Percentiles rank a stretch among this genome's conserved stretches.
phyloP scores from a whole-genome alignment of 2,888 invertebrate species.

The Sturmia bella region DNA sequence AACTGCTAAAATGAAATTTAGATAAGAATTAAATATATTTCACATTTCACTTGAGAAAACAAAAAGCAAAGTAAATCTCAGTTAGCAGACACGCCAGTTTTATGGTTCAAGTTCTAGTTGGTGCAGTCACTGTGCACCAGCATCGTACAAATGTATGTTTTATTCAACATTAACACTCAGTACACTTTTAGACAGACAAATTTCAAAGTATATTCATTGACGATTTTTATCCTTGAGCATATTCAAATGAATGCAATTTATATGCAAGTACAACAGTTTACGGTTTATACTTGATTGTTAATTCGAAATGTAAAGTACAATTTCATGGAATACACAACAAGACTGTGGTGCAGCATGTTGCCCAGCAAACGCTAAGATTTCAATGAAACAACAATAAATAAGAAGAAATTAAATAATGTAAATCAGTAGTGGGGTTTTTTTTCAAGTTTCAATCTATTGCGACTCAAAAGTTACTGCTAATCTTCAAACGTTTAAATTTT shows the following conservation, averaged over 20 bases:
- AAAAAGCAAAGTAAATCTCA: slow-evolving; percentile 32
- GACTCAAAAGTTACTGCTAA: no score
- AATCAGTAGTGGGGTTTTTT: no score
- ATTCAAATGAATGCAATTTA: slow-evolving; percentile 74
- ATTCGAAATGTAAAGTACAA: slow-evolving; percentile 56
- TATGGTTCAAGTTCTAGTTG: slow-evolving; percentile 5
- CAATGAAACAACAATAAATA: no score
- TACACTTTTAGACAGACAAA: not conserved
- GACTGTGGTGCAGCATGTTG: not conserved
- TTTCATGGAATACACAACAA: slow-evolving; percentile 13
- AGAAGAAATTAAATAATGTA: no score
- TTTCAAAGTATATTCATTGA: slow-evolving; percentile 53
- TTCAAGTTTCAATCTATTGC: no score
- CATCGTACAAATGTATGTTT: slow-evolving; percentile 27
- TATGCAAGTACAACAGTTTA: slow-evolving; percentile 70
- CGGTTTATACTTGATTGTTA: slow-evolving; percentile 66
- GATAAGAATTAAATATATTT: slow-evolving; percentile 19
- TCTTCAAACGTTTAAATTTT: no score
- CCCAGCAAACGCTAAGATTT: slow-evolving; percentile 5
- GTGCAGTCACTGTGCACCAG: slow-evolving; percentile 43
- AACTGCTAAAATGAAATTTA: slow-evolving; percentile 12
- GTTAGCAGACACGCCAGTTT: slow-evolving; percentile 28
- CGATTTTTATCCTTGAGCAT: slow-evolving; percentile 70
- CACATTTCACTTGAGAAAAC: not conserved
- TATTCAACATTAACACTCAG: slow-evolving; percentile 25